phyloP scores from a whole-genome alignment of 2,797 vertebrate species.

The Pangasius larnaudii region DNA sequence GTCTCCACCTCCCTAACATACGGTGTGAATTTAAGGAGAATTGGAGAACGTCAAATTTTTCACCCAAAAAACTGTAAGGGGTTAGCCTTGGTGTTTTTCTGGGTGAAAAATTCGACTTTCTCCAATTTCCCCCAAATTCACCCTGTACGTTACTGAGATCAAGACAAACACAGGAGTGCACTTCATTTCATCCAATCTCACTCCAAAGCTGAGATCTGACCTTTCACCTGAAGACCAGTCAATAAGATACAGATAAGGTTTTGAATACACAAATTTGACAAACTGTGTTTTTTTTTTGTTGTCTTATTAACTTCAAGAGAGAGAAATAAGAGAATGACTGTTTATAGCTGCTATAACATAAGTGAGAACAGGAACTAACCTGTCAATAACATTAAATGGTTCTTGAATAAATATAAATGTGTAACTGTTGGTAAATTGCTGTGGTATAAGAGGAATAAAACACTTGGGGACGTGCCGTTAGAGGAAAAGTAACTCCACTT shows the following conservation, averaged over 20 bases:
- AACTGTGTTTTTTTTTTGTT: too few species aligned
- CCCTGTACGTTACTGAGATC: background rate
- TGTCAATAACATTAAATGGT: background rate
- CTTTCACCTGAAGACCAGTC: background rate
- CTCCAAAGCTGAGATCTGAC: background rate
- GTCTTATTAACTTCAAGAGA: too few species aligned
- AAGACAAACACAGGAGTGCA: background rate
- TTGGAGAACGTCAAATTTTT: background rate
- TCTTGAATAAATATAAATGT: background rate
- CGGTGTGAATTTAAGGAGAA: background rate
- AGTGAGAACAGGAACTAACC: background rate
- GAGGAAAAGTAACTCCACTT: background rate
- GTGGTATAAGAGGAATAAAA: background rate
- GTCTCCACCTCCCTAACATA: background rate
- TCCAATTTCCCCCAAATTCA: background rate
- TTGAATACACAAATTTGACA: too few species aligned
- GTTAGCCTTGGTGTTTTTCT: background rate
- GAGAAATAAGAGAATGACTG: too few species aligned
- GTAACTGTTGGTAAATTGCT: background rate
- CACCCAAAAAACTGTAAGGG: background rate
- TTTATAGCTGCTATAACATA: background rate
- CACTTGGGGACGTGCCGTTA: background rate
- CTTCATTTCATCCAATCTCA: background rate
- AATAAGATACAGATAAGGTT: too few species aligned
- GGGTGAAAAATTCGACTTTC: background rate